Conservation (phyloP, 2,113 vertebrate genomes). For the Aegypius monachus region DNA sequence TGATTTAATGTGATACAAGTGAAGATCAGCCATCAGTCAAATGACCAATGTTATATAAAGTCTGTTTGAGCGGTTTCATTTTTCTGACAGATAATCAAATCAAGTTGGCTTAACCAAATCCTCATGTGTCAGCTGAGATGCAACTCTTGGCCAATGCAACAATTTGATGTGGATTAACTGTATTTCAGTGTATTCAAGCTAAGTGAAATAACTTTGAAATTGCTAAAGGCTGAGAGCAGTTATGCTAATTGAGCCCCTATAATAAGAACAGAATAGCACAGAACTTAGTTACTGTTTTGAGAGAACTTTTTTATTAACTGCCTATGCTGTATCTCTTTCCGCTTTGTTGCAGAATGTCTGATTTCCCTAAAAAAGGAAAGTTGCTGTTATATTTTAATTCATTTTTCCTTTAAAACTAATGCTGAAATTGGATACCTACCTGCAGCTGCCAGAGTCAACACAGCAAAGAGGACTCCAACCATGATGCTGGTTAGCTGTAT, state of each 20-base stretch:
- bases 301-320: neutral
- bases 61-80: neutral
- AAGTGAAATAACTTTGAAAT: neutral
- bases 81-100: neutral
- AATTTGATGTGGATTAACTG: neutral
- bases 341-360: neutral
- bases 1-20: neutral
- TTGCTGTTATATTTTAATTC: neutral
- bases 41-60: neutral
- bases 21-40: neutral
- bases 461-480: slow-evolving; percentile 21
- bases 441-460: slow-evolving; percentile 36
- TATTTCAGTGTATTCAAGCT: neutral
- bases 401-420: neutral
- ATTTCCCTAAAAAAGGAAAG: neutral
- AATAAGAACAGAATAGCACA: neutral
- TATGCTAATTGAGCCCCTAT: neutral
- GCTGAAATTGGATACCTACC: neutral
- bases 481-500: neutral
- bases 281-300: neutral
- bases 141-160: neutral
- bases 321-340: neutral
- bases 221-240: neutral
- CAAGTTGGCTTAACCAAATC: neutral
- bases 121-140: neutral